Base-by-base conservation (phyloP, 2,888 invertebrate species). In the Eurois occulta region DNA sequence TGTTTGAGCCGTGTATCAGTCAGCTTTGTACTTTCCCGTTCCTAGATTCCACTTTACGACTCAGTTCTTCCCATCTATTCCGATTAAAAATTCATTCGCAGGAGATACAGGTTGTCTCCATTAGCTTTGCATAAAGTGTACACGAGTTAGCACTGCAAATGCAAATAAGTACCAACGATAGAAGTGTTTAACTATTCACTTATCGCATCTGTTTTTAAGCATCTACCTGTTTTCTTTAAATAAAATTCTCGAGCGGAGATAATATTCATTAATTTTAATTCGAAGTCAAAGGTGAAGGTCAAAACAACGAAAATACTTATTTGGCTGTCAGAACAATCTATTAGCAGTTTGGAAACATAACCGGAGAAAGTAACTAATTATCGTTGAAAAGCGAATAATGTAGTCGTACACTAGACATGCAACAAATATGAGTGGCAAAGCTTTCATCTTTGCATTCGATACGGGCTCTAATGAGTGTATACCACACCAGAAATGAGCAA, bases 281-380 rank as follows among this genome's bases (percentile, higher is more conserved):
- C 55, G 38, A 73, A 80, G 67, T 79, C 72, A 72, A 41, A 75
- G 48, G 77, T 77, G 68, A 65, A 72, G 82, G 78, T 78, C 71
- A 77, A 81, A 83, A 60, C 28, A 28, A 73, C 38, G 43, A 72
- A 78, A 77, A 80, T 65, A 77, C 58, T 72, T 48, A 81, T 75
- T 67, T 84, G 55, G 60, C 81, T 86, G 83, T 70, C 86, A 87
- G 87, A 86, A 83, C 72, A 86, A 86, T 89, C 86, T 88, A 89
- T 89, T 88, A 90, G 81, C 86, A 87, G 87, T 89, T 90, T 81
- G 80, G 85, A 89, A 90, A 88, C 83, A 77, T 88, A 87, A 89
- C 81, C 79, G 88, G 92, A 91, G 93, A 94, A 93, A 94, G 93
- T 93, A 85, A 90, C 91, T 94, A 94, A 94, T 94, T 93, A 92